Evolutionary conservation across 1,140 invertebrate species (phyloP), one percentile per base, ranked within the genome.

Genomic region (Pomacea maculata): DNA sequence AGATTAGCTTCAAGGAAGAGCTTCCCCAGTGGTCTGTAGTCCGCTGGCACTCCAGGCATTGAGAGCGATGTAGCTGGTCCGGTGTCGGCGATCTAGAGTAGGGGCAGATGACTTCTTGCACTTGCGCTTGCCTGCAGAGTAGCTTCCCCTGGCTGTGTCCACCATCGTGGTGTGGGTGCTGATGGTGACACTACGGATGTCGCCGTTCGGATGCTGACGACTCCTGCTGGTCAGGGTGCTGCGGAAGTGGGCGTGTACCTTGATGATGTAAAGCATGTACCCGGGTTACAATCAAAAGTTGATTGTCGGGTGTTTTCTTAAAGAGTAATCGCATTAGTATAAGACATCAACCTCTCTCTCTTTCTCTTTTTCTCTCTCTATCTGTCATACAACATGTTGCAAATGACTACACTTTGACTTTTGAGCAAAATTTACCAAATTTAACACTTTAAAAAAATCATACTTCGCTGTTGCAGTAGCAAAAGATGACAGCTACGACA

Each of bases 381-480:
- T 25, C 25, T 25, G 0, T 25, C 25, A 25, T 25, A 25, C 25
- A 25, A 25, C 25, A 1, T 45, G 34, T 45, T 45, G 34, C 34
- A 45, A 45, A 45, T 45, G 34, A 45, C 6, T 45, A 45, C 34
- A 45, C 25, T 45, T 45, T 45, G 1, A 6, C 34, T 45, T 45
- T 45, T 45, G 0, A 45, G 1, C 25, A n/a, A 71, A 19, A 71
- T 19, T 25, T 45, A 45, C 15, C 9, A 45, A 73, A 73, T 52
- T 5, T 11, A 73, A 17, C 0, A 73, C 34, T 52, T 73, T 14
- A 1, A 21, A 75, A n/a, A 15, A n/a, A 75, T 17, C 73, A 9
- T 76, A 76, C 75, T 63, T 76, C 75, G 12, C 63, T 45, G 61
- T 76, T 76, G 61, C 75, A 64, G 75, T 64, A 76, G 61, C 75